Evolutionary conservation across 2,797 vertebrate species (phyloP).

Genomic region (Hafferia zeledoni): DNA sequence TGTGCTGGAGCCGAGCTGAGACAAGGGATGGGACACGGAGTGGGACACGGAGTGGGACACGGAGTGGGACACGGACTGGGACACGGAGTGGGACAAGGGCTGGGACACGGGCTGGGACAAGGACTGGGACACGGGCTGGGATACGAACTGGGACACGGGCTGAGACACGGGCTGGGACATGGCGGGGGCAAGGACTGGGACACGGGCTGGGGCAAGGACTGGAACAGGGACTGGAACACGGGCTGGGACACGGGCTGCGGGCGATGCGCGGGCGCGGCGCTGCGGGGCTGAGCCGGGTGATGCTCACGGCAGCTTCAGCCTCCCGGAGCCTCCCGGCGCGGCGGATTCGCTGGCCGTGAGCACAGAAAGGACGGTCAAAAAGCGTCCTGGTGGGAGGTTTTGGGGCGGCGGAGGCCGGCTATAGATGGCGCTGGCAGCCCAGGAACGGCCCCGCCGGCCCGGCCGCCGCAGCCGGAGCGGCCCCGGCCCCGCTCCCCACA

Average conservation of each 20-base stretch:
- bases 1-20: background rate
- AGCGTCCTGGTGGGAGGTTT: background rate
- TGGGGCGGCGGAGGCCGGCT: conserved; percentile 10
- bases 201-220: too few species aligned
- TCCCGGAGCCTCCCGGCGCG: background rate
- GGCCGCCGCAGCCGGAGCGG: background rate
- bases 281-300: background rate
- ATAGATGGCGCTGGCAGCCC: conserved; percentile 81
- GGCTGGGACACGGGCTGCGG: background rate
- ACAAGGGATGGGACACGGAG: background rate
- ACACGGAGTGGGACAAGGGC: too few species aligned
- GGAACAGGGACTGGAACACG: too few species aligned
- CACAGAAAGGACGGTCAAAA: background rate
- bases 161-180: too few species aligned
- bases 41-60: background rate
- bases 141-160: too few species aligned
- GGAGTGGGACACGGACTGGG: too few species aligned
- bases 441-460: conserved; percentile 50
- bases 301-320: background rate
- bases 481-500: background rate
- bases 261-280: background rate
- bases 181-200: too few species aligned
- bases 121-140: too few species aligned
- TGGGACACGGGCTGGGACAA: too few species aligned
- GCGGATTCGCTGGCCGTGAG: background rate